Base-by-base conservation (phyloP, 2,113 vertebrate species). In the Cisticola juncidis region DNA sequence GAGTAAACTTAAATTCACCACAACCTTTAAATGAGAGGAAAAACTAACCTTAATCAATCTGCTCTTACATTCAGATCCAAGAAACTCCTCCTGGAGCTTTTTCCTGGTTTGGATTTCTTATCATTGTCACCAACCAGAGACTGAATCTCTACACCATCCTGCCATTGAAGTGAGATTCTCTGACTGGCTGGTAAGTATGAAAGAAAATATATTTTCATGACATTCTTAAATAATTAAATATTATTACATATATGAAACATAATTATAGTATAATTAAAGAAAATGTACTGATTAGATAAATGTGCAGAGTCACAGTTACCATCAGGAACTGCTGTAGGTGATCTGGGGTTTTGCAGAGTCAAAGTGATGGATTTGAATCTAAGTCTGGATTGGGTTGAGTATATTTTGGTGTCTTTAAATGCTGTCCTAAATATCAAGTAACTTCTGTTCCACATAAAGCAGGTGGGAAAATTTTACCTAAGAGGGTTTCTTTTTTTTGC, bases 381-480 rank as follows among this genome's bases (percentile, higher is more conserved):
- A 31, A 57, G 40, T 9, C 16, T 83, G 36, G 14, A 3, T 42
- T 2, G 1, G 1, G 3, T 8, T 68, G 20, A 44, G 40, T 45
- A 19, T 61, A 20, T 78, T 92, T 79, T 53, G 10, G 2, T 38
- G 38, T 38, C 9, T 73, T 73, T 25, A 9, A 50, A 3, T 19
- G 6, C 23, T 69, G 2, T 14, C 3, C 21, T 33, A 38, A 65
- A 15, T 1, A 1, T 56, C 15, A n/a, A 71, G 25, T 47, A 31
- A n/a, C 0, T 5, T 56, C 45, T 54, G 5, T 60, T 6, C 8
- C 14, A 50, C 15, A 53, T 83, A 58, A 69, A 31, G 0, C 11
- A 53, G 31, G 6, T 73, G 13, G 6, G 5, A 6, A 53, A 44
- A 36, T 53, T 9, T 40, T 66, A 24, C 17, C 14, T 47, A 40